These are phyloP conservation scores for Thinocorus orbignyianus DNA, from an alignment of 2,113 vertebrate genomes.

Conservation along the genomic window DNA sequence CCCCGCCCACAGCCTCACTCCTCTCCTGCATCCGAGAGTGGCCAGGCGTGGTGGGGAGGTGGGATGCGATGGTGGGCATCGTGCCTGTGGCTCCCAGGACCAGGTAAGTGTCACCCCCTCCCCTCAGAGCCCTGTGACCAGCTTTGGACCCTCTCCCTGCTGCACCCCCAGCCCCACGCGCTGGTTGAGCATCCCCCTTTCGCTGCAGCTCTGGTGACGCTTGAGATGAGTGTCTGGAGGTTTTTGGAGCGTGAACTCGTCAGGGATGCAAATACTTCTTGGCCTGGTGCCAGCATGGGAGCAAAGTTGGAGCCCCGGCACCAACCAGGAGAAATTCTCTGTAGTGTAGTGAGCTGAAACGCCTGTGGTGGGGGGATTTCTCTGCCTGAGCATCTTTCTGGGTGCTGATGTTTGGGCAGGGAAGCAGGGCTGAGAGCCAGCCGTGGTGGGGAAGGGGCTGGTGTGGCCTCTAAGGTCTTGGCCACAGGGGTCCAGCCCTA, in stretches of 20 bases:
- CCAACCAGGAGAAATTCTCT: background rate
- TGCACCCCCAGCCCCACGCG: fast-evolving
- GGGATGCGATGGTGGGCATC: background rate
- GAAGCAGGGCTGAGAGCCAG: background rate
- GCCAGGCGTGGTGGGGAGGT: background rate
- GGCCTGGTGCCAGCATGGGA: background rate
- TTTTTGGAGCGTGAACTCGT: constrained; percentile 13
- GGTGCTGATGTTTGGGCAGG: background rate
- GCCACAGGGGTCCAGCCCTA: fast-evolving
- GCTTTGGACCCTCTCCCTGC: fast-evolving
- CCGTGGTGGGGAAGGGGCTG: background rate
- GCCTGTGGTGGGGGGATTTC: fast-evolving
- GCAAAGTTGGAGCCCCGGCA: background rate
- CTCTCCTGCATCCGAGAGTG: background rate
- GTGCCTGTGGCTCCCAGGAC: background rate
- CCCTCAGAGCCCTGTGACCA: fast-evolving
- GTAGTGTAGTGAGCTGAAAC: background rate
- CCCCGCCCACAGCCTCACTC: background rate
- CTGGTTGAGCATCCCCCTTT: background rate
- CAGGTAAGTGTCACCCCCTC: background rate
- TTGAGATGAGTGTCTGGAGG: background rate
- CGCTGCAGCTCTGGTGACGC: background rate
- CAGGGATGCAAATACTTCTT: background rate
- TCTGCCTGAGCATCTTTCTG: background rate
- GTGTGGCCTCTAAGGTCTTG: background rate